These are phyloP conservation scores for Serilophus lunatus DNA, from an alignment of 2,113 vertebrate species.

Conservation along the genomic window DNA sequence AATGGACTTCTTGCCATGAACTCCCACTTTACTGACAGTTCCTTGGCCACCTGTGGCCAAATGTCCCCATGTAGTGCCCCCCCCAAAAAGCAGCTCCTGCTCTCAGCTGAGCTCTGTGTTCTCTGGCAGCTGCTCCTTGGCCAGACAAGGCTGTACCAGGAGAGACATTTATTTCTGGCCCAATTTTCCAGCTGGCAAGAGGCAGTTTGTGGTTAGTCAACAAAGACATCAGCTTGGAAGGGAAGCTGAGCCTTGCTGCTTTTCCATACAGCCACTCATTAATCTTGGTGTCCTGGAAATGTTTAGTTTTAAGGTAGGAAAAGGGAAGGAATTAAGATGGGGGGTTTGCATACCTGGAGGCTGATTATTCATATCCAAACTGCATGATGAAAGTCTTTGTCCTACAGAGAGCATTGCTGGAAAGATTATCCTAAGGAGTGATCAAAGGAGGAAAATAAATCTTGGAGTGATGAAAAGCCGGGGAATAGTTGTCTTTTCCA, in stretches of 20 bases:
- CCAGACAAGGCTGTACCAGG: neutral
- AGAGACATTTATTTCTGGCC: neutral
- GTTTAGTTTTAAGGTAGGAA: neutral
- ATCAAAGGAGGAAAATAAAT: neutral
- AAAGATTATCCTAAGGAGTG: neutral
- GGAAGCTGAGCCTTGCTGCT: neutral
- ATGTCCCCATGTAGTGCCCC: neutral
- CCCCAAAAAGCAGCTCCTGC: rapidly evolving
- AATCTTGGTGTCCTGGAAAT: slow-evolving; percentile 30
- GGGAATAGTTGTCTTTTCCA: neutral
- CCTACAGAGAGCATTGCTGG: neutral
- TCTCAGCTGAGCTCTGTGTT: neutral
- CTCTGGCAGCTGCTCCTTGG: neutral
- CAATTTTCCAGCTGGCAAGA: neutral
- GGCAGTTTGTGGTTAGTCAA: neutral
- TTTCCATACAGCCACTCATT: neutral
- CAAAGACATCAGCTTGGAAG: neutral
- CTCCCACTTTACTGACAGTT: neutral
- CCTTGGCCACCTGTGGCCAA: neutral
- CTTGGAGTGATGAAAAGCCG: neutral
- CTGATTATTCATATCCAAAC: neutral
- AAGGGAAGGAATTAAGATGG: neutral
- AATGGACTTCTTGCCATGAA: neutral
- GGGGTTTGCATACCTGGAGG: neutral
- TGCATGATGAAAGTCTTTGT: slow-evolving; percentile 6